phyloP scores from a whole-genome alignment of 2,888 invertebrate genomes.

The Nemotelus nigrinus region DNA sequence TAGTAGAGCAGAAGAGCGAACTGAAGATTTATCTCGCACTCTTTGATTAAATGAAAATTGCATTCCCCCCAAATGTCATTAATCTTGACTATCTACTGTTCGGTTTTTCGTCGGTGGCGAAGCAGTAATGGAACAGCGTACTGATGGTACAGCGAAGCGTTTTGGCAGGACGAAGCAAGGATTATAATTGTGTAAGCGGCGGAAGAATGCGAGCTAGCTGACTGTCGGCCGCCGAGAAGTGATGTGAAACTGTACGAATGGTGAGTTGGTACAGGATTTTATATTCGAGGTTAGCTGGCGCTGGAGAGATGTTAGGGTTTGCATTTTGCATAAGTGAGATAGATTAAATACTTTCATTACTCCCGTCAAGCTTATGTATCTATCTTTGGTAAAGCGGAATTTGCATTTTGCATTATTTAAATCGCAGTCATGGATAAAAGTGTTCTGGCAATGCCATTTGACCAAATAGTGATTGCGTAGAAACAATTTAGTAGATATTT shows the following conservation, averaged over 20 bases:
- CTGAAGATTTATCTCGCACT: slow-evolving; percentile 47
- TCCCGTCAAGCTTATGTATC: no score
- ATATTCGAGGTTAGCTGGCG: neutral
- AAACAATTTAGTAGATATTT: no score
- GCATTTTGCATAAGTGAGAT: no score
- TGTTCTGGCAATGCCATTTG: no score
- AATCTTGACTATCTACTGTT: slow-evolving; percentile 47
- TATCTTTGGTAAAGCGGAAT: no score
- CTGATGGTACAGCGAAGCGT: slow-evolving; percentile 1
- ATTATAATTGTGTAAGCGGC: slow-evolving; percentile 25
- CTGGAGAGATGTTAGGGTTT: no score
- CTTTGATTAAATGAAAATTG: slow-evolving; percentile 51
- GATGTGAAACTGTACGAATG: slow-evolving; percentile 2
- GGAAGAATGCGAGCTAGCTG: neutral
- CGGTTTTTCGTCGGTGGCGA: slow-evolving; percentile 17
- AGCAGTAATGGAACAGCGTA: neutral
- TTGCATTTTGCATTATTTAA: no score
- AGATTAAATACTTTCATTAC: no score
- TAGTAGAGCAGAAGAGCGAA: neutral
- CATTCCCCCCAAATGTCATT: slow-evolving; percentile 49
- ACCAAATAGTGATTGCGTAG: no score
- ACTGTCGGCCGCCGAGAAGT: neutral
- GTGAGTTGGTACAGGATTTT: neutral
- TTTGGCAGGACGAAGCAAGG: slow-evolving; percentile 20
- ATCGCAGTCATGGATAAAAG: no score